Conservation (phyloP, 30 jellyfish, hydroid and myxozoan genomes). For the Morbakka virulenta region DNA sequence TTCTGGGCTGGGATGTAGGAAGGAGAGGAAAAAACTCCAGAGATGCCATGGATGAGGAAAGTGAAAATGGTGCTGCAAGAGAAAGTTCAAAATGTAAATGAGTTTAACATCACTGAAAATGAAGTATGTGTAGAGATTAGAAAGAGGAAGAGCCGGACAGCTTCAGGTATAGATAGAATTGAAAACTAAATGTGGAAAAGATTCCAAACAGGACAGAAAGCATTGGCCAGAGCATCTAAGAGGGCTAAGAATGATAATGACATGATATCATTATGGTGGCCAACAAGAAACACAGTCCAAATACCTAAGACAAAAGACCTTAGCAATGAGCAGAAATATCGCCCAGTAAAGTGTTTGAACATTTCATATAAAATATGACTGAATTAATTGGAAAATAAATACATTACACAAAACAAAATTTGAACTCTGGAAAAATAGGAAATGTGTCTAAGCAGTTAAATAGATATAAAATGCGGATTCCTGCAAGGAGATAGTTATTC, state of each 20-base stretch:
- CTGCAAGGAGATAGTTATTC: constrained; percentile 7
- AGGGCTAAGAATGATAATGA: neutral
- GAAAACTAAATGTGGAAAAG: neutral
- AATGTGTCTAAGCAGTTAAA: constrained; percentile 1
- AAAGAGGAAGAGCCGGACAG: constrained; percentile 34
- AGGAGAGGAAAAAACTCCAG: constrained; percentile 7
- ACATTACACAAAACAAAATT: neutral
- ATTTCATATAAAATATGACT: constrained; percentile 10
- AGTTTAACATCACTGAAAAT: constrained; percentile 22
- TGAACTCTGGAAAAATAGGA: constrained; percentile 2
- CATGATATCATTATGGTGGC: too few species aligned
- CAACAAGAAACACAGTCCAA: too few species aligned
- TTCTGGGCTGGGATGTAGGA: constrained; percentile 14
- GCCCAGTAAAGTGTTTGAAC: constrained; percentile 13
- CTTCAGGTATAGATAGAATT: constrained; percentile 22
- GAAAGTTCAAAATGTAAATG: constrained; percentile 18
- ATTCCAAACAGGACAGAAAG: neutral
- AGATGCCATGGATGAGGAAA: constrained; percentile 29
- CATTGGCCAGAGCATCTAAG: neutral
- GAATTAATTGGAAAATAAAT: constrained; percentile 5
- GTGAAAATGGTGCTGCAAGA: constrained; percentile 34
- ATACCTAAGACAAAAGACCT: constrained; percentile 15
- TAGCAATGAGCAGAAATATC: constrained; percentile 3
- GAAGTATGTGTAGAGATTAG: constrained; percentile 11
- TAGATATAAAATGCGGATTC: constrained; percentile 4